These are phyloP conservation scores for Oedothorax gibbosus DNA, from an alignment of 1,140 invertebrate genomes.

Conservation along the genomic window DNA sequence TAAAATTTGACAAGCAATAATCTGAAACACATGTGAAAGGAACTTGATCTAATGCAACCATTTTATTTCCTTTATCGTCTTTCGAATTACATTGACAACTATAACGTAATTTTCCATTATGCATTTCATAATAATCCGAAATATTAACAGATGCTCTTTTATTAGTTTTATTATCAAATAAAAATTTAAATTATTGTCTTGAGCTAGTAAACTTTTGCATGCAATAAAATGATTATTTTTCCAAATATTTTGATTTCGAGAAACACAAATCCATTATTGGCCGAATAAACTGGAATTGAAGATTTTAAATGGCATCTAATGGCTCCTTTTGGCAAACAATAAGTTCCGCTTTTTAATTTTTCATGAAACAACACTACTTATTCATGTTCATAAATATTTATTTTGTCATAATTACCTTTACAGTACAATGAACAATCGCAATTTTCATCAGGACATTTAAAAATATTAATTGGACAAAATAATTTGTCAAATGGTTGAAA, in stretches of 20 bases:
- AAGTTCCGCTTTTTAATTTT: constrained; percentile 9
- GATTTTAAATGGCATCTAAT: constrained; percentile 17
- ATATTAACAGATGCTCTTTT: not conserved
- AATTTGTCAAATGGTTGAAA: not conserved
- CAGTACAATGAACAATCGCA: constrained; percentile 15
- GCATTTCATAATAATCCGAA: constrained; percentile 20
- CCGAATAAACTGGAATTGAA: constrained; percentile 10
- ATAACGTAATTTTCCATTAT: constrained; percentile 29
- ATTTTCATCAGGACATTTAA: constrained; percentile 6
- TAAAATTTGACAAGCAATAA: constrained; percentile 26
- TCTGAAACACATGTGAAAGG: constrained; percentile 30
- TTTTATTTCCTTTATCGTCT: constrained; percentile 13
- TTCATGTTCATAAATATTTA: constrained; percentile 10
- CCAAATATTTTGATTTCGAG: not conserved
- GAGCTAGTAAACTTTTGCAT: constrained; percentile 17
- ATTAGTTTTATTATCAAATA: constrained; percentile 8
- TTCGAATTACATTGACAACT: constrained; percentile 12
- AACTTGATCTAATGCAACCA: constrained; percentile 14
- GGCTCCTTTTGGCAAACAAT: constrained; percentile 25
- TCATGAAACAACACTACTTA: constrained; percentile 18
- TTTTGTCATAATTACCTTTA: constrained; percentile 10
- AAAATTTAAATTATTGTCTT: constrained; percentile 28
- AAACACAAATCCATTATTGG: constrained; percentile 25
- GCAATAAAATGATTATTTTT: constrained; percentile 31
- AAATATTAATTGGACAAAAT: constrained; percentile 34